Evolutionary conservation across 2,797 vertebrate species (phyloP).

Genomic region (Tympanoctomys barrerae): DNA sequence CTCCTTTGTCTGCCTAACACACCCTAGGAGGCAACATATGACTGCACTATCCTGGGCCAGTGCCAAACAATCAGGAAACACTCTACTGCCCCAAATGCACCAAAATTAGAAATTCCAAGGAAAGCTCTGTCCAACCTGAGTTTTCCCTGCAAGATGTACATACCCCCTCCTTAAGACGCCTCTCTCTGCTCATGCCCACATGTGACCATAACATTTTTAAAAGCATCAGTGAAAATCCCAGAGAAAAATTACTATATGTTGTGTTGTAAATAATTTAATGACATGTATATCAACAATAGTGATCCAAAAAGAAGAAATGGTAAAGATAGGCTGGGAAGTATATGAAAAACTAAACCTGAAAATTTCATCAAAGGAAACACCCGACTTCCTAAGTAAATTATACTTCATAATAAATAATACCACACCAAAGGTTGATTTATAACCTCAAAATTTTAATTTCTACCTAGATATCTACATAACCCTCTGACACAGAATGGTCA

Average conservation of each 20-base stretch:
- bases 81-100: not conserved
- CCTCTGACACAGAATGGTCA: not conserved
- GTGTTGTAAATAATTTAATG: not conserved
- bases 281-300: too few species aligned
- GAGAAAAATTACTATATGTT: not conserved
- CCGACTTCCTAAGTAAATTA: not conserved
- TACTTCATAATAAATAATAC: not conserved
- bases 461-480: not conserved
- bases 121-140: not conserved
- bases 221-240: not conserved
- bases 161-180: not conserved
- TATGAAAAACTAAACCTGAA: slow-evolving; percentile 1
- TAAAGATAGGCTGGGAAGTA: too few species aligned
- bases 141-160: not conserved
- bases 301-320: not conserved
- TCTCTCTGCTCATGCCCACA: not conserved
- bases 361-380: not conserved
- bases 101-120: not conserved
- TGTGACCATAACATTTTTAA: not conserved
- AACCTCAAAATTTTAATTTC: not conserved
- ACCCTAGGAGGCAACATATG: not conserved
- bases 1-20: not conserved
- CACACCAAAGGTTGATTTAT: not conserved
- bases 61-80: not conserved
- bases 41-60: not conserved